Conservation (phyloP, 2,113 vertebrate genomes). For the Otis tarda region DNA sequence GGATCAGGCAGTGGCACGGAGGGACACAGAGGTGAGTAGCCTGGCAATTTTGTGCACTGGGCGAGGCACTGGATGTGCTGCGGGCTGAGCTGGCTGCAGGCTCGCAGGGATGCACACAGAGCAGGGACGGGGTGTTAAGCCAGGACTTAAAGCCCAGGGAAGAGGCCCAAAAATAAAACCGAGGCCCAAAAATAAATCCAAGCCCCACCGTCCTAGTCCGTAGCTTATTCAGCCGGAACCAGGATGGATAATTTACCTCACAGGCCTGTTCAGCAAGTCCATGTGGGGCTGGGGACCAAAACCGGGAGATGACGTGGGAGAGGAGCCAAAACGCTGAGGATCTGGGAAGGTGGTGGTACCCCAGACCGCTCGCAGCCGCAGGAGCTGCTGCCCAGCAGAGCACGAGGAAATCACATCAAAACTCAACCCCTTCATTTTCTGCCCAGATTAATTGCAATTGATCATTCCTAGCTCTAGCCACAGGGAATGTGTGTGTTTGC, state of each 20-base stretch:
- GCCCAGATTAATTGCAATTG: constrained; percentile 17
- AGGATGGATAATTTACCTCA: not conserved
- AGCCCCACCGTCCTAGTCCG: not conserved
- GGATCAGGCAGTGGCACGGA: not conserved
- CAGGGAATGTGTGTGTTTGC: not conserved
- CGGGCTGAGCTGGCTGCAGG: not conserved
- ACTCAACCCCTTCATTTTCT: constrained; percentile 13
- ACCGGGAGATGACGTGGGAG: not conserved
- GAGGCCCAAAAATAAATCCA: not conserved
- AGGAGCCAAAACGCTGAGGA: not conserved
- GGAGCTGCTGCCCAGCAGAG: constrained; percentile 19
- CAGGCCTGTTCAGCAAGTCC: fast-evolving
- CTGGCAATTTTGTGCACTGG: not conserved
- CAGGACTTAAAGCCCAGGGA: not conserved
- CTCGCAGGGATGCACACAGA: not conserved
- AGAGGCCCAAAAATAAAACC: not conserved
- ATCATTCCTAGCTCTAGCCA: not conserved
- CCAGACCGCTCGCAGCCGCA: not conserved
- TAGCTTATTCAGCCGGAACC: not conserved
- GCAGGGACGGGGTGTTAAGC: not conserved
- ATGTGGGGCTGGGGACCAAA: not conserved
- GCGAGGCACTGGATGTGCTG: not conserved
- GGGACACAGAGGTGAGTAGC: not conserved
- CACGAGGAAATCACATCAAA: not conserved
- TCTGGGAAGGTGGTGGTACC: not conserved